Evolutionary conservation across 2,888 invertebrate genomes (phyloP), one percentile per base, ranked within the genome.

Genomic region (Eristalis intricaria): DNA sequence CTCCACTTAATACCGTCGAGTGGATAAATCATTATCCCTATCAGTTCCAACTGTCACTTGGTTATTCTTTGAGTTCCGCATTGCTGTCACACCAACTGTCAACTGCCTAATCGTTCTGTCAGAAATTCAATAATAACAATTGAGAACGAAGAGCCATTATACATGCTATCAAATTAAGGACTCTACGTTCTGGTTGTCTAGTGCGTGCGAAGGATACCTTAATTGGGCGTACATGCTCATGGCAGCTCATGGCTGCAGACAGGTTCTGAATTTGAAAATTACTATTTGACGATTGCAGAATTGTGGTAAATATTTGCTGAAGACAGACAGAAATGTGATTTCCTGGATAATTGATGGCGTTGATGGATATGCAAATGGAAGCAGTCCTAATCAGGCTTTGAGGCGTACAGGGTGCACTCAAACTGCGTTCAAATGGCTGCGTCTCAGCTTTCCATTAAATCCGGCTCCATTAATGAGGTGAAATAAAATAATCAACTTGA

Each of bases 371-470:
- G 29, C 38, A 56, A 40, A 70, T 2, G 43, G 19, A 65, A n/a
- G 23, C 35, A 65, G 65, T 73, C 35, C 63, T 80, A 80, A 74
- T 80, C 60, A 74, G 23, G 60, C 19, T n/a, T 23, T 13, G 13
- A 26, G 0, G 15, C 26, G 13, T 26, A 26, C 60, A 15, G 23
- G 10, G 11, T 13, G 60, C 23, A 23, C 26, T 7, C 8, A n/a
- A 4, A 15, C 0, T 50, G 13, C 38, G 13, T 38, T 13, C 13
- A 50, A 50, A 3, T 50, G 10, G 19, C 7, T 50, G 4, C n/a
- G n/a, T 43, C 43, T 5, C 1, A 38, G 3, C 35, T 35, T 10
- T 35, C 8, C 11, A 35, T 38, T 13, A 35, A 11, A 35, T 35
- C 2, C 2, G 2, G 35, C 35, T 35, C 10, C 1, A 1, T 35